These are phyloP conservation scores for Rhipidura dahli DNA, from an alignment of 2,113 vertebrate genomes.

Conservation along the genomic window DNA sequence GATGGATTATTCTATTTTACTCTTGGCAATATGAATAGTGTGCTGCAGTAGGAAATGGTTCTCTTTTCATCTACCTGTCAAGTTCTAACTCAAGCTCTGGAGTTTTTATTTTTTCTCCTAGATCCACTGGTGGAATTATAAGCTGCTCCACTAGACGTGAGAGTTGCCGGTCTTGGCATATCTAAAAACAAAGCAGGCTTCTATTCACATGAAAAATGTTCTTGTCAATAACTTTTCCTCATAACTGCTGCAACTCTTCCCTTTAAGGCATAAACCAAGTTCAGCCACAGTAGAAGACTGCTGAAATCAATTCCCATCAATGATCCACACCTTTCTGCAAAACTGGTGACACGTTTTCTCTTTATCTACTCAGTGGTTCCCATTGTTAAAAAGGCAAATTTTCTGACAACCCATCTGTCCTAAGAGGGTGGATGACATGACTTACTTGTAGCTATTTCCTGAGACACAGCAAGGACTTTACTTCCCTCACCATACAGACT, in stretches of 20 bases:
- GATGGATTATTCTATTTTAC: not conserved
- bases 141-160: not conserved
- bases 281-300: not conserved
- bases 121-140: not conserved
- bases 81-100: not conserved
- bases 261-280: not conserved
- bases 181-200: not conserved
- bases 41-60: not conserved
- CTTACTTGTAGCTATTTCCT: not conserved
- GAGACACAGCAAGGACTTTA: not conserved
- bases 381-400: not conserved
- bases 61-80: not conserved
- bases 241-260: not conserved
- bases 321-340: not conserved
- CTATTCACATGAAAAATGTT: not conserved
- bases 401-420: not conserved
- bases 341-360: not conserved
- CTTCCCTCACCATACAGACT: not conserved
- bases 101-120: not conserved
- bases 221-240: not conserved
- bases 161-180: not conserved
- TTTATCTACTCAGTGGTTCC: not conserved
- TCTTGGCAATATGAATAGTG: not conserved
- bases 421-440: not conserved
- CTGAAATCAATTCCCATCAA: not conserved